These are phyloP conservation scores for Amphiprion clarkii DNA, from an alignment of 2,797 vertebrate genomes.

Conservation along the genomic window DNA sequence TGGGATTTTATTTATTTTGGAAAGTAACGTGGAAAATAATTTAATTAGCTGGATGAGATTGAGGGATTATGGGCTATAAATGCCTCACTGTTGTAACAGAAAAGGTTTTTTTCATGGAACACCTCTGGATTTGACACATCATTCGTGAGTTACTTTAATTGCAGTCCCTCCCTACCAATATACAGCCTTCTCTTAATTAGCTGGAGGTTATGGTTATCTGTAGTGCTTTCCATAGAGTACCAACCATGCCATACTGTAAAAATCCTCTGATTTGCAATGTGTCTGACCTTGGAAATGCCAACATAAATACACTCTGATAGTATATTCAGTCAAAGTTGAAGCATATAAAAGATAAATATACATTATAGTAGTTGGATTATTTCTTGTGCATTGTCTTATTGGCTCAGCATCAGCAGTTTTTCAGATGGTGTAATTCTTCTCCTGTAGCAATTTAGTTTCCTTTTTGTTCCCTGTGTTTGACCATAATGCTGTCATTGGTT, in stretches of 20 bases:
- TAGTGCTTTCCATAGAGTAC: slow-evolving; percentile 14
- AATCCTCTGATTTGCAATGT: slow-evolving; percentile 55
- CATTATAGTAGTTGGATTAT: slow-evolving; percentile 10
- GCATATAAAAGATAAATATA: slow-evolving; percentile 11
- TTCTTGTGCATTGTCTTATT: slow-evolving; percentile 22
- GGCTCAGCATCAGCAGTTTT: slow-evolving; percentile 2
- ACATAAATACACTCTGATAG: slow-evolving; percentile 35
- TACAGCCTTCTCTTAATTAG: slow-evolving; percentile 6
- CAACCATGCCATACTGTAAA: slow-evolving; percentile 41
- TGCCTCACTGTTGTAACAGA: background rate
- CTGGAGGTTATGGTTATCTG: background rate
- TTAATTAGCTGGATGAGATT: slow-evolving; percentile 32
- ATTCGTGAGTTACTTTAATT: slow-evolving; percentile 2
- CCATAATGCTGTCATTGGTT: slow-evolving; percentile 23
- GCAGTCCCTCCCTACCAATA: background rate
- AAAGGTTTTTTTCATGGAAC: background rate
- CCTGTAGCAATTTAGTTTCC: slow-evolving; percentile 27
- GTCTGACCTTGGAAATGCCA: slow-evolving; percentile 61
- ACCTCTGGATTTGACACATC: background rate
- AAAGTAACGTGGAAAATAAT: slow-evolving; percentile 9
- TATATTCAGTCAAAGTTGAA: slow-evolving; percentile 59
- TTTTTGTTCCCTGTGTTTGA: slow-evolving; percentile 21
- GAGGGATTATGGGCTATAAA: background rate
- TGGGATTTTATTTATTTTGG: background rate
- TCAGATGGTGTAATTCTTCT: slow-evolving; percentile 11